These are phyloP conservation scores for Porites evermanni DNA, from an alignment of 92 coral and sea anemone genomes.

Conservation along the genomic window DNA sequence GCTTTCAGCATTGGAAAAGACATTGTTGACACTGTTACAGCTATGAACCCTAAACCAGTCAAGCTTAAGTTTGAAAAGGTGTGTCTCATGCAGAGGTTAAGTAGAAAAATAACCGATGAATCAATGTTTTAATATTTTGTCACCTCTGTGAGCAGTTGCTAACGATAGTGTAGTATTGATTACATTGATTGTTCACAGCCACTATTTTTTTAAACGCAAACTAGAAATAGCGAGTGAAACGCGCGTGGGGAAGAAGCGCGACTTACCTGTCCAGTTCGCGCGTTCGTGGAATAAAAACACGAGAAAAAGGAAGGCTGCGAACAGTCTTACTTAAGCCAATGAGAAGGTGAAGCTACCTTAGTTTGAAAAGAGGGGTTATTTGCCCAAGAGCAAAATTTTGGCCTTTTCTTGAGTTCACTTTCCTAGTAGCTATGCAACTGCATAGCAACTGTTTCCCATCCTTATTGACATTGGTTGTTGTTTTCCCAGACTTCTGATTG, in stretches of 20 bases:
- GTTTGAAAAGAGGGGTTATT: not conserved
- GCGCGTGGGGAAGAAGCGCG: no score
- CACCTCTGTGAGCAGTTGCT: not conserved
- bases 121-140: no score
- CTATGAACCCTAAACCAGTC: constrained; percentile 93
- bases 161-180: no score
- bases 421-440: not conserved
- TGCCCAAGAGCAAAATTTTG: not conserved
- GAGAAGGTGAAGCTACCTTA: not conserved
- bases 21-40: constrained; percentile 85
- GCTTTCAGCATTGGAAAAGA: constrained; percentile 92
- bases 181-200: no score
- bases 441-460: not conserved
- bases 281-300: no score
- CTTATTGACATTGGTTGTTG: no score
- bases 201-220: no score
- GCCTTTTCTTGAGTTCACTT: not conserved
- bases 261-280: no score
- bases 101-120: not conserved
- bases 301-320: not conserved
- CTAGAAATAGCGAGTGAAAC: no score
- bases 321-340: not conserved
- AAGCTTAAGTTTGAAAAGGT: constrained; percentile 98
- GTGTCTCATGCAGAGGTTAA: not conserved
- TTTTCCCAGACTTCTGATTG: no score